Evolutionary conservation across 2,797 vertebrate genomes (phyloP).

Genomic region (Pseudopleuronectes americanus): DNA sequence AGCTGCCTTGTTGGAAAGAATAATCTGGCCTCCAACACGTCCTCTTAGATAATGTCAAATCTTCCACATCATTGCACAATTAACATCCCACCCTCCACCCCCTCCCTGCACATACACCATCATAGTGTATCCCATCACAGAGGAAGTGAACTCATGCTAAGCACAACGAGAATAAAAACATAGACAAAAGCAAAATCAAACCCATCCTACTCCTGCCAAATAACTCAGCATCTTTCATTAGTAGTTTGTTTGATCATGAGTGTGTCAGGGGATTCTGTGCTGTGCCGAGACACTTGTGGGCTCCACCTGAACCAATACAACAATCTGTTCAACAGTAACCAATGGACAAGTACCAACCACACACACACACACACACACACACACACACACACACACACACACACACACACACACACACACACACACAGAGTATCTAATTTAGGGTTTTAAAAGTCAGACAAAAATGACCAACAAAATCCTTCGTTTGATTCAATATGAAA

Average conservation of each 20-base stretch:
- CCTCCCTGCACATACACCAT: background rate
- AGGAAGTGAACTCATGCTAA: slow-evolving; percentile 11
- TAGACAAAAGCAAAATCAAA: slow-evolving; percentile 1
- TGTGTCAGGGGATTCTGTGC: slow-evolving; percentile 6
- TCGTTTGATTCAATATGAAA: too few relatives aligned
- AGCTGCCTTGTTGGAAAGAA: slow-evolving; percentile 12
- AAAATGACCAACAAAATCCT: too few relatives aligned
- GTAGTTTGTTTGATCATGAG: too few relatives aligned
- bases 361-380: background rate
- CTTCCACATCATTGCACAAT: slow-evolving; percentile 35
- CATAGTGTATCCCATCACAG: background rate
- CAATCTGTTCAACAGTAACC: slow-evolving; percentile 3
- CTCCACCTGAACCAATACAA: slow-evolving; percentile 15
- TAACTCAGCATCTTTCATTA: slow-evolving; percentile 11
- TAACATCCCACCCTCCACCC: background rate
- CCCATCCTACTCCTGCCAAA: slow-evolving; percentile 26
- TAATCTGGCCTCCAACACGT: slow-evolving; percentile 44
- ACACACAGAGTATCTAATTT: too few relatives aligned
- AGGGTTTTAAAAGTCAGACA: too few relatives aligned
- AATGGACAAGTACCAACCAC: slow-evolving; percentile 1
- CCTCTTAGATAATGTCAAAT: slow-evolving; percentile 42
- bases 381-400: too few relatives aligned
- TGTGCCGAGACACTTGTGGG: slow-evolving; percentile 35
- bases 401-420: too few relatives aligned
- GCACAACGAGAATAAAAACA: background rate